Evolutionary conservation across 2,888 invertebrate genomes (phyloP).

Genomic region (Apomyelois bistriatella): DNA sequence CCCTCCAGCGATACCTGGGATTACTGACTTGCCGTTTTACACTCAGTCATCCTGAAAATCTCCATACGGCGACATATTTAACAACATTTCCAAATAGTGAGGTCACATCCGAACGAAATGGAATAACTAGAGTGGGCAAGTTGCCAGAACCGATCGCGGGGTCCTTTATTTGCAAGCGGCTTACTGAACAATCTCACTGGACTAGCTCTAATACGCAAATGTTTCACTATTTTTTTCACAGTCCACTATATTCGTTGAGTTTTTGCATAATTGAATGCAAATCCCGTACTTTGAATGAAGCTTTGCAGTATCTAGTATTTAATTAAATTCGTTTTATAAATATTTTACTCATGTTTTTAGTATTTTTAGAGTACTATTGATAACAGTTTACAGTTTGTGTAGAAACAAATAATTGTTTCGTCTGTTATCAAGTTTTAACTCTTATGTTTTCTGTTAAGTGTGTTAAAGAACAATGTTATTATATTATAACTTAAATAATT

Average conservation of each 20-base stretch:
- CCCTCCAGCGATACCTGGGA: no score
- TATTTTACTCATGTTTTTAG: no score
- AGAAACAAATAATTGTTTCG: no score
- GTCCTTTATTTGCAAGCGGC: neutral
- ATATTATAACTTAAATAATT: no score
- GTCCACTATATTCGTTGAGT: neutral
- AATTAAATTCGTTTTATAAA: no score
- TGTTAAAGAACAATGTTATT: no score
- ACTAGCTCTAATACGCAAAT: conserved; percentile 1
- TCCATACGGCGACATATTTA: neutral
- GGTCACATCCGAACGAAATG: conserved; percentile 33
- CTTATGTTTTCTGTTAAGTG: no score
- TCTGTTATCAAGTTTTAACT: no score
- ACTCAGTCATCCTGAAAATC: no score
- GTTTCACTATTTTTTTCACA: neutral
- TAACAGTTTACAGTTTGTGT: no score
- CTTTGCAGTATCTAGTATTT: neutral
- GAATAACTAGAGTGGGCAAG: conserved; percentile 45
- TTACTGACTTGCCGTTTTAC: no score
- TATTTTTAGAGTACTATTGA: no score
- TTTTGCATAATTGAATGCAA: conserved; percentile 7
- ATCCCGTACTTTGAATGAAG: neutral
- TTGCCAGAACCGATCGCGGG: conserved; percentile 44
- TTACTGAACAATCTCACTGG: neutral
- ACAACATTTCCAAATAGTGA: conserved; percentile 24